phyloP scores from a whole-genome alignment of 2,797 vertebrate species.

The Sebastes miniatus region DNA sequence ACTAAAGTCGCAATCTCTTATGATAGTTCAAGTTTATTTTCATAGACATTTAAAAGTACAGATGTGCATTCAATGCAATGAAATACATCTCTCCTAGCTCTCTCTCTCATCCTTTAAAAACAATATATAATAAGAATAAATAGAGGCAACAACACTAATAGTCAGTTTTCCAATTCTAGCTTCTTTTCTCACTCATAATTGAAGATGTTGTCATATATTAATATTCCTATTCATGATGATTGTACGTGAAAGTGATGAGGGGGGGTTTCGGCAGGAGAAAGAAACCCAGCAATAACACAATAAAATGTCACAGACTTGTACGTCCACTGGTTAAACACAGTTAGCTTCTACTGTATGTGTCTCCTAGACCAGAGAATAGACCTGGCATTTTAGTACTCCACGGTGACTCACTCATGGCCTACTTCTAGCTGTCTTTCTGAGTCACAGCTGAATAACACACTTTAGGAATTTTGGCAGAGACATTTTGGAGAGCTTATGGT shows the following conservation, averaged over 20 bases:
- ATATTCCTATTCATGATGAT: neutral
- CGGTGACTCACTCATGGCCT: constrained; percentile 65
- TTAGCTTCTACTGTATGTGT: neutral
- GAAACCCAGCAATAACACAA: neutral
- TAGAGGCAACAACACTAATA: too few relatives aligned
- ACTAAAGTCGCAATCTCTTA: neutral
- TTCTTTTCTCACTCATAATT: neutral
- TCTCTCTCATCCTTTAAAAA: too few relatives aligned
- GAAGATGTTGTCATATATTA: neutral
- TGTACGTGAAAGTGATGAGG: neutral
- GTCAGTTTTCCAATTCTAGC: neutral
- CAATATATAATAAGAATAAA: too few relatives aligned
- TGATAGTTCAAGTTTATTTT: neutral
- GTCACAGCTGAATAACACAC: constrained; percentile 56
- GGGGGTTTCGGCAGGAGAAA: neutral
- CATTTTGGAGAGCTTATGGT: constrained; percentile 53
- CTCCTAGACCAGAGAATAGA: constrained; percentile 5
- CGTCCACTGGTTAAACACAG: neutral
- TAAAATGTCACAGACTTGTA: neutral
- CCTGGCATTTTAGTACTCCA: constrained; percentile 15
- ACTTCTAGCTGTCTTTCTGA: constrained; percentile 59
- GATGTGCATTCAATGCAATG: too few relatives aligned
- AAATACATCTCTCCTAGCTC: too few relatives aligned
- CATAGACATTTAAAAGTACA: too few relatives aligned
- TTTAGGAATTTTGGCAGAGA: constrained; percentile 56